phyloP scores from a whole-genome alignment of 2,888 invertebrate species.

The Nemapogon koenigi region DNA sequence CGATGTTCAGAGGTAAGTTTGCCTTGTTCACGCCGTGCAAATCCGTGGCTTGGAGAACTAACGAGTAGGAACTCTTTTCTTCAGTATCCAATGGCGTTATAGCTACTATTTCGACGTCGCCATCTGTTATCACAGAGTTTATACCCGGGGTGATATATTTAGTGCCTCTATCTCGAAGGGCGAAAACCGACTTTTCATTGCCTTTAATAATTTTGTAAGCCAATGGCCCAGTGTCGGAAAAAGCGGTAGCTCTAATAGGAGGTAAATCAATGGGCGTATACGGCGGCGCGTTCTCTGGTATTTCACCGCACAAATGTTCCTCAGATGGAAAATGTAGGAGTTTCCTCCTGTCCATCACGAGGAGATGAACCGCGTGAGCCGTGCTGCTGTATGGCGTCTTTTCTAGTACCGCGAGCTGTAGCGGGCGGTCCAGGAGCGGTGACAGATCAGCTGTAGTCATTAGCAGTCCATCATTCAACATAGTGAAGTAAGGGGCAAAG shows the following conservation, averaged over 20 bases:
- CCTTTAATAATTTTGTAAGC: conserved; percentile 83
- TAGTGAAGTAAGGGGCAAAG: conserved; percentile 85
- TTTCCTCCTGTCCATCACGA: conserved; percentile 82
- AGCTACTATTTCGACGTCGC: conserved; percentile 78
- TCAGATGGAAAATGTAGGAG: conserved; percentile 80
- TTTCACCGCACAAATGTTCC: conserved; percentile 70
- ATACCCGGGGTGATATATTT: conserved; percentile 46
- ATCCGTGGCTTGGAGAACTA: conserved; percentile 83
- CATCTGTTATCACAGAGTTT: conserved; percentile 60
- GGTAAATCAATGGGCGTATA: conserved; percentile 78
- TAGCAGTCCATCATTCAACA: conserved; percentile 85
- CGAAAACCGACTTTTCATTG: conserved; percentile 76
- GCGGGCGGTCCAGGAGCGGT: conserved; percentile 80
- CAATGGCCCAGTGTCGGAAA: conserved; percentile 71
- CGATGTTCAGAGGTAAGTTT: conserved; percentile 76
- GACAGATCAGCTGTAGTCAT: conserved; percentile 90
- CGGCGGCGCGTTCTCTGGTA: conserved; percentile 77
- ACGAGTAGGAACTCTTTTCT: conserved; percentile 70
- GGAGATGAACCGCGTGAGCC: conserved; percentile 80
- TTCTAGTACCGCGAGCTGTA: conserved; percentile 82
- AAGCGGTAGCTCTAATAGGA: conserved; percentile 73
- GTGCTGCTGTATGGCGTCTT: conserved; percentile 81
- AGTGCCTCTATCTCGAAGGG: conserved; percentile 68
- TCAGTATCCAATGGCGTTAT: conserved; percentile 82
- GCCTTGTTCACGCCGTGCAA: conserved; percentile 82